Base-by-base conservation (phyloP, 2,888 invertebrate genomes). In the Morpho achilles region DNA sequence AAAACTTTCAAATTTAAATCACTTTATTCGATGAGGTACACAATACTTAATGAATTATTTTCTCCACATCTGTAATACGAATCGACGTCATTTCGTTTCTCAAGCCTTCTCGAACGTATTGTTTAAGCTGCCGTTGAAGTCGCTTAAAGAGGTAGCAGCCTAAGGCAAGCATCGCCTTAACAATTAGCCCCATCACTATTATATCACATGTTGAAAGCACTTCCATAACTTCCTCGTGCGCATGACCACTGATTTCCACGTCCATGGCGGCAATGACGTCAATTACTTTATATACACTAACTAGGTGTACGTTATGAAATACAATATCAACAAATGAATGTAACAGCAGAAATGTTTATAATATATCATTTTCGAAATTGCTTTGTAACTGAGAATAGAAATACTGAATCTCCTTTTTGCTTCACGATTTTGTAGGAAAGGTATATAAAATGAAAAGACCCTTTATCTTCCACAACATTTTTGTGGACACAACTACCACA, bases 211-310 rank as follows among this genome's bases (percentile, higher is more conserved):
- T 55, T 8, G 76, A 67, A 9, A 79, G 56, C 40, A 59, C 65
- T 9, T 78, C 78, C 66, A 77, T 76, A 4, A 79, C 68, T 70
- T 84, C 80, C 42, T 72, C 66, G 58, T 81, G 74, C 16, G 79
- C 77, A 63, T 83, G 81, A 32, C 79, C 69, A 48, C 47, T 58
- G 39, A 53, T 53, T 8, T 53, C 56, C 46, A 42, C 60, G 61
- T 62, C 57, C 69, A 69, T 69, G 46, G 61, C 62, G 39, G 43
- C 56, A 49, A 49, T 61, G 54, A 56, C 48, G 42, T 41, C 44
- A 48, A 39, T 48, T 51, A 41, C 23, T 9, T 7, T 42, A 22
- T 32, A 32, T 32, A 32, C 32, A 32, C 3, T 32, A 32, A 32
- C 32, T 32, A 32, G 32, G 3, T 32, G 32, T 32, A 5, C 32